Evolutionary conservation across 2,113 vertebrate species (phyloP).

Genomic region (Platichthys stellatus): DNA sequence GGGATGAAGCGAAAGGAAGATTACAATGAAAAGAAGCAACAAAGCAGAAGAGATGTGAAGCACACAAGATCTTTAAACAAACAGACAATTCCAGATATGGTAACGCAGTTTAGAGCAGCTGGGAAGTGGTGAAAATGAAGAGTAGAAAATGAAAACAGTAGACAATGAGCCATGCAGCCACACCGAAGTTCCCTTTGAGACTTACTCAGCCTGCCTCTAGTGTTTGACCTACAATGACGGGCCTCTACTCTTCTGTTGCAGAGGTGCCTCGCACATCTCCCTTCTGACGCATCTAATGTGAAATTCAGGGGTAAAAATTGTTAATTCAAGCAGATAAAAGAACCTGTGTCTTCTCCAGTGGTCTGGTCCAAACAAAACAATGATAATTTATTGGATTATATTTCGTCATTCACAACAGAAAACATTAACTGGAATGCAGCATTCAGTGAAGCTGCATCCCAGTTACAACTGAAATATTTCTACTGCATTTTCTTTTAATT

Average conservation of each 20-base stretch:
- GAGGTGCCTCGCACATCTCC: conserved; percentile 96
- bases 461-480: not conserved
- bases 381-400: not conserved
- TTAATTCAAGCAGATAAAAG: conserved; percentile 15
- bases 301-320: conserved; percentile 73
- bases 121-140: not conserved
- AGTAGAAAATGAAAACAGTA: not conserved
- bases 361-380: not conserved
- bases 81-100: not conserved
- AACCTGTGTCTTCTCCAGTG: not conserved
- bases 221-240: conserved; percentile 86
- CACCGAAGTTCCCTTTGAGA: conserved; percentile 66
- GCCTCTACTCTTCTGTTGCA: conserved; percentile 92
- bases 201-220: conserved; percentile 95
- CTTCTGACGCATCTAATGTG: conserved; percentile 97
- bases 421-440: not conserved
- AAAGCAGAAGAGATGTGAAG: not conserved
- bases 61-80: conserved; percentile 15
- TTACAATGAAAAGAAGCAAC: not conserved
- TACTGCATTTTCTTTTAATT: not conserved
- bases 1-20: conserved; percentile 13
- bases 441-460: too few relatives aligned
- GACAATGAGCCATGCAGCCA: conserved; percentile 69
- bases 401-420: not conserved
- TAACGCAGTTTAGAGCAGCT: not conserved